Evolutionary conservation across 2,888 invertebrate genomes (phyloP), one percentile per base, ranked within the genome.

Genomic region (Bimastos eiseni): DNA sequence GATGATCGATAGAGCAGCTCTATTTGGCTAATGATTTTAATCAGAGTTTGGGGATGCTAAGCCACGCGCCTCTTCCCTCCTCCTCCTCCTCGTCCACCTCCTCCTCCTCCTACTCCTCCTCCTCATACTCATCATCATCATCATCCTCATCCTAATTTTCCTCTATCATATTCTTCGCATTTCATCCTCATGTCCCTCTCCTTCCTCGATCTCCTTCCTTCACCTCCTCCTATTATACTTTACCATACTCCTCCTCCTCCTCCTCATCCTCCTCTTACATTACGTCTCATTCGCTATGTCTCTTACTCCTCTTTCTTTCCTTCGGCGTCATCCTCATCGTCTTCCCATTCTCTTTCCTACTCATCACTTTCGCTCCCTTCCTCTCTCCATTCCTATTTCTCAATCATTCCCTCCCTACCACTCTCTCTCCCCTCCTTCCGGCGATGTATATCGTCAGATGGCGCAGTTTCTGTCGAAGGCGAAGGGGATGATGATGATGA

Each of bases 1-100:
- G 70, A 70, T 70, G 70, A 70, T 70, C 6, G 70, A 70, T 70
- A 30, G 70, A n/a, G 70, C 30, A 6, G 30, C 70, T 70, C 30
- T n/a, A 70, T 70, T 30, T n/a, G 70, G n/a, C 70, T 70, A 70
- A 70, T 70, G 70, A 70, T 70, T n/a, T 70, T 70, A 70, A 70
- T 70, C n/a, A 70, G 70, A 70, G n/a, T 70, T 70, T 70, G 30
- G 70, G n/a, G n/a, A 70, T 70, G 70, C 70, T 70, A 70, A 13
- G 30, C 70, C 70, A 70, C 11, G 70, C 70, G 4, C n/a, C 70
- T 70, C 70, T 13, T 17, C 17, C n/a, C 3, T 24, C 24, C 55
- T 55, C 24, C 55, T 55, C 55, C 5, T 15, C 44, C 13, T 55
- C 24, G 24, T 55, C 55, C 15, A 17, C 19, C 17, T 49, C 49